Base-by-base conservation (phyloP, 2,797 vertebrate species). In the Acestrorhynchus altus region DNA sequence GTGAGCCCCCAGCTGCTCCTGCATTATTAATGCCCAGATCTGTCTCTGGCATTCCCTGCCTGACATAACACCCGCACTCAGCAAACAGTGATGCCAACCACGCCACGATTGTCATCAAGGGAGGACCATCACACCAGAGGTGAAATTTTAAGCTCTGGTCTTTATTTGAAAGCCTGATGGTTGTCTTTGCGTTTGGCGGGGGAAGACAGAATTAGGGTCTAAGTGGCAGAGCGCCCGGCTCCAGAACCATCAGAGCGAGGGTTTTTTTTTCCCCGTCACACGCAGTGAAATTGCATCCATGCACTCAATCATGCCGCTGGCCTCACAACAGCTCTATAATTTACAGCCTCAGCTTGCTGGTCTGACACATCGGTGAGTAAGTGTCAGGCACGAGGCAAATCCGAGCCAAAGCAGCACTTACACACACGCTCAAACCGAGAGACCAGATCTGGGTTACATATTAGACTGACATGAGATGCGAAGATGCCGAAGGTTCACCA, bases 11-110 rank as follows among this genome's bases (percentile, higher is more conserved):
- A 72, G 88, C 87, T 86, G 81, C 86, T 85, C n/a, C 79, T 93
- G 87, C 86, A 93, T 91, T 91, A 93, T 93, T 93, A 90, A 93
- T 89, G 85, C 24, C 79, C 84, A 79, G 81, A 86, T 90, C 74
- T 88, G 87, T 90, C 84, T 76, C 83, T 84, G 79, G 75, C 68
- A 78, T 74, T 86, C 82, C 83, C 84, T 85, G 81, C 90, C 87
- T 87, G 83, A 89, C 89, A 90, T 88, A 91, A 92, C 85, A 90
- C 82, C 78, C 42, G 12, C 31, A 11, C 56, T 28, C 56, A 15
- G 56, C 56, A 16, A 22, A 9, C n/a, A 54, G 51, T 1, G 0
- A 56, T 22, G 72, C 81, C 71, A 72, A 83, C 78, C 74, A 61
- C 81, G 77, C 84, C 81, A 83, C 28, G 9, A 51, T 56, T 84